Percentiles rank a stretch among this genome's conserved stretches.
phyloP scores from a whole-genome alignment of 2,113 vertebrate species.

The Cyanoderma ruficeps region DNA sequence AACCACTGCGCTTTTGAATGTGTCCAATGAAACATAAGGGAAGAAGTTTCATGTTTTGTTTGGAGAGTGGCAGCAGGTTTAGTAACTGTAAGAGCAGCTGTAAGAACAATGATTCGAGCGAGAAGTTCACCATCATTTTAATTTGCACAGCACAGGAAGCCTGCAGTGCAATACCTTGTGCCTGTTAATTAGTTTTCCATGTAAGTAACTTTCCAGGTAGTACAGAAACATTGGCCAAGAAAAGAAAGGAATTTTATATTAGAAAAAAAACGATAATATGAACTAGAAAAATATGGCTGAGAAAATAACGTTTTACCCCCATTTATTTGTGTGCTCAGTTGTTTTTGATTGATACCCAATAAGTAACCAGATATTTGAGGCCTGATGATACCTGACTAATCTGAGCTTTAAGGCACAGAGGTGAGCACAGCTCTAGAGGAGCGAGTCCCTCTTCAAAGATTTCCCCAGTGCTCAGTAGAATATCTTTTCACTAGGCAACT shows the following conservation, averaged over 20 bases:
- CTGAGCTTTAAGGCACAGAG: neutral
- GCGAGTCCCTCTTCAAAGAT: neutral
- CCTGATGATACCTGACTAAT: neutral
- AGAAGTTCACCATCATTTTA: neutral
- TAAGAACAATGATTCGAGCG: neutral
- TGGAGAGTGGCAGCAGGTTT: neutral
- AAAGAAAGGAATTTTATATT: neutral
- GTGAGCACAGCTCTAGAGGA: neutral
- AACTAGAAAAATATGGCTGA: neutral
- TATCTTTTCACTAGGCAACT: neutral
- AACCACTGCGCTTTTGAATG: neutral
- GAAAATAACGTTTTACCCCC: neutral
- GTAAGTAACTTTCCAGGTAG: neutral
- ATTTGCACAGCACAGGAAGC: neutral
- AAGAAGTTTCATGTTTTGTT: neutral
- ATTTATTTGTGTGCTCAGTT: neutral
- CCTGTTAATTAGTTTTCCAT: neutral
- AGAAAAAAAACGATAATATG: neutral
- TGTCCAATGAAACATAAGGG: neutral
- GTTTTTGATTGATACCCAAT: neutral
- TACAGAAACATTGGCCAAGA: neutral
- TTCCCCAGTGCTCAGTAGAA: neutral
- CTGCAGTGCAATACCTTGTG: neutral
- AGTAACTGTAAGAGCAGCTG: neutral
- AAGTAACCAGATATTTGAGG: neutral